Evolutionary conservation across 1,140 invertebrate species (phyloP).

Genomic region (Heliconius nattereri): DNA sequence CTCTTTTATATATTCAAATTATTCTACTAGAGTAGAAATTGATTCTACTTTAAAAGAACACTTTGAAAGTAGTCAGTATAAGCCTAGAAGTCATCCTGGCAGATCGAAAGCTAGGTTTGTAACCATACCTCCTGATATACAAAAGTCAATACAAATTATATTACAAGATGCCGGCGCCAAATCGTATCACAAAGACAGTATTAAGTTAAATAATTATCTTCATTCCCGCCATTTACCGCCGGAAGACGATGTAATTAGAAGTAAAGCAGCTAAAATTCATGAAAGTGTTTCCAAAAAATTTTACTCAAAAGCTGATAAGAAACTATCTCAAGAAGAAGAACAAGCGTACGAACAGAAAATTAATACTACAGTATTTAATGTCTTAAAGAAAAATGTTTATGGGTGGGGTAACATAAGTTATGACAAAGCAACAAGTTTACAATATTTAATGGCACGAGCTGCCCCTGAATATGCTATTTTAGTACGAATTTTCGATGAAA

Average conservation of each 20-base stretch:
- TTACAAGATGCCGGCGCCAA: slow-evolving; percentile 82
- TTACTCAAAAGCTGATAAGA: slow-evolving; percentile 54
- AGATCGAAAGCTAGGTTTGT: slow-evolving; percentile 76
- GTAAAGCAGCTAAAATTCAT: slow-evolving; percentile 70
- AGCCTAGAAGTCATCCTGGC: slow-evolving; percentile 87
- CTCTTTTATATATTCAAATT: slow-evolving; percentile 50
- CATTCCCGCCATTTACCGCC: slow-evolving; percentile 83
- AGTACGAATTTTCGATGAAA: slow-evolving; percentile 87
- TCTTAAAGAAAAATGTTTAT: slow-evolving; percentile 83
- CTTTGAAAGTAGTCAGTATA: slow-evolving; percentile 82
- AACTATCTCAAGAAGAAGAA: slow-evolving; percentile 62
- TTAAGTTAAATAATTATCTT: slow-evolving; percentile 83
- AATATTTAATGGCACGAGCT: slow-evolving; percentile 87
- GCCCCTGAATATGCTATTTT: slow-evolving; percentile 89
- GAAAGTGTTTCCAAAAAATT: slow-evolving; percentile 61
- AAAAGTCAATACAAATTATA: slow-evolving; percentile 79
- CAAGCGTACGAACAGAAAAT: slow-evolving; percentile 64
- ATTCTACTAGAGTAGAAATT: slow-evolving; percentile 77
- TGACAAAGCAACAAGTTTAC: slow-evolving; percentile 82
- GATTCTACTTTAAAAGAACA: slow-evolving; percentile 77
- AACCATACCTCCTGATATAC: slow-evolving; percentile 82
- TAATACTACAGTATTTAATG: slow-evolving; percentile 67
- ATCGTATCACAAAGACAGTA: slow-evolving; percentile 77
- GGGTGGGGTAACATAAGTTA: slow-evolving; percentile 88
- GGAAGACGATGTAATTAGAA: slow-evolving; percentile 82